Evolutionary conservation across 2,113 vertebrate species (phyloP).

Genomic region (Prolemur simus): DNA sequence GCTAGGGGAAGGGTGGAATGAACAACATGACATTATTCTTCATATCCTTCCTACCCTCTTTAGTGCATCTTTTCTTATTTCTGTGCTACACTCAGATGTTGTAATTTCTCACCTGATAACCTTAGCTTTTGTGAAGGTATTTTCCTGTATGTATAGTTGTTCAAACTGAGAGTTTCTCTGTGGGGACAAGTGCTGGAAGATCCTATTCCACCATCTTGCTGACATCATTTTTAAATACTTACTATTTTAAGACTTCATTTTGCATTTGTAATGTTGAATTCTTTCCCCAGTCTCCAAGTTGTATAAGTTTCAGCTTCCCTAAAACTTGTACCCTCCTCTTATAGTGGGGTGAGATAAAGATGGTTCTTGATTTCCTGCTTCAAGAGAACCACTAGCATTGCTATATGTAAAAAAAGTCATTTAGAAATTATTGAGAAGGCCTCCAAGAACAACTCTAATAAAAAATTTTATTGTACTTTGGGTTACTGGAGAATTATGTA

Average conservation of each 20-base stretch:
- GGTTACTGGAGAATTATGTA: neutral
- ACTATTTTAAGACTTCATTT: neutral
- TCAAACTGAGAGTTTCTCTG: no score
- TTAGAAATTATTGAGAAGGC: conserved; percentile 46
- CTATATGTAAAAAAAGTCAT: conserved; percentile 2
- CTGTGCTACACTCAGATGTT: no score
- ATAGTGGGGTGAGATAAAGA: neutral
- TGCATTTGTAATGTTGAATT: neutral
- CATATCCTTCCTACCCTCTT: no score
- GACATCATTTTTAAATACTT: neutral
- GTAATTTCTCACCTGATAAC: no score
- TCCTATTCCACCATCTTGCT: neutral
- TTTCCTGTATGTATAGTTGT: no score
- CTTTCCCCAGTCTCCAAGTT: neutral
- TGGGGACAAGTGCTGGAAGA: no score
- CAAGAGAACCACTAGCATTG: neutral
- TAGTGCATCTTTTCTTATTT: no score
- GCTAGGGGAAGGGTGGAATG: neutral
- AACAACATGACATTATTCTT: no score
- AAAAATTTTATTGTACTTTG: conserved; percentile 41
- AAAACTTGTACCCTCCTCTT: neutral
- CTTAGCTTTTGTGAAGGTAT: no score
- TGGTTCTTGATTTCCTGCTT: neutral
- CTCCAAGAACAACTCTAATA: neutral
- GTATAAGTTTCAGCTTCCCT: neutral